Evolutionary conservation across 2,113 vertebrate species (phyloP).

Genomic region (Charina bottae): DNA sequence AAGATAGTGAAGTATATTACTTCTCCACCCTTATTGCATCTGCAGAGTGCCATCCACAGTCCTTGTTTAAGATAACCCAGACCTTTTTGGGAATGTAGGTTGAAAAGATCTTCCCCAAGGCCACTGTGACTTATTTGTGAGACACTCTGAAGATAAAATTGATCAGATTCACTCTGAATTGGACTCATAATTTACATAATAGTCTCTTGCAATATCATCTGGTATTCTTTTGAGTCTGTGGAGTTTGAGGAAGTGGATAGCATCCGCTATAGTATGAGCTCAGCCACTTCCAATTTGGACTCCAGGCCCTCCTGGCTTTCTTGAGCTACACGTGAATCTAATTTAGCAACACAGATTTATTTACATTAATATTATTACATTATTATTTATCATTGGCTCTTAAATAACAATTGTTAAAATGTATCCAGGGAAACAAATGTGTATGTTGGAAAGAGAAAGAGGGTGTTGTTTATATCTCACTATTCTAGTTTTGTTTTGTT

Average conservation of each 20-base stretch:
- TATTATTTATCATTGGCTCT: not conserved
- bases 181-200: not conserved
- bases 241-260: not conserved
- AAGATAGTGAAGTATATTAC: not conserved
- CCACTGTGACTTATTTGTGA: not conserved
- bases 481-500: not conserved
- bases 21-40: not conserved
- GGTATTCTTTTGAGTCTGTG: not conserved
- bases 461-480: not conserved
- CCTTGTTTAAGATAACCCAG: not conserved
- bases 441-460: not conserved
- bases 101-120: not conserved
- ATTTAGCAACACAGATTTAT: not conserved
- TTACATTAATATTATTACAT: not conserved
- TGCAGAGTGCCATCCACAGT: not conserved
- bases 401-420: not conserved
- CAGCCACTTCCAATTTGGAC: not conserved
- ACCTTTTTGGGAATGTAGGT: not conserved
- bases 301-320: not conserved
- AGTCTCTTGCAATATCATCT: not conserved
- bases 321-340: not conserved
- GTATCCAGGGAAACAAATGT: not conserved
- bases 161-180: not conserved
- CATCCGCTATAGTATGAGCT: not conserved
- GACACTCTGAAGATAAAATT: not conserved